Percentiles rank a stretch among this genome's conserved stretches.
Conservation (phyloP, 2,888 invertebrate genomes). For the Melolontha melolontha region DNA sequence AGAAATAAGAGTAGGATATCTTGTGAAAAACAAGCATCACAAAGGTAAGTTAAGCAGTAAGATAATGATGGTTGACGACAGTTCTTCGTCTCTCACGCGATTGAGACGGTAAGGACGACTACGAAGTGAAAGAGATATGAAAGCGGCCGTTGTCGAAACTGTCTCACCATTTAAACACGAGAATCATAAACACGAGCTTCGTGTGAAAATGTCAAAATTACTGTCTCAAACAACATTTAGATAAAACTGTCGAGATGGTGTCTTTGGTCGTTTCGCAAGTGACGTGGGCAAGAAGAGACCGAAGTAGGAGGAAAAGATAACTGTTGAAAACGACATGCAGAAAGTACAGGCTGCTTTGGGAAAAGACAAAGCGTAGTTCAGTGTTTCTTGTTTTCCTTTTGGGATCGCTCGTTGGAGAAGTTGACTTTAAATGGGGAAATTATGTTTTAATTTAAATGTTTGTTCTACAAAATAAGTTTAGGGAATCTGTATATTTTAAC, state of each 20-base stretch:
- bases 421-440: constrained; percentile 5
- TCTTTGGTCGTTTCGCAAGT: neutral
- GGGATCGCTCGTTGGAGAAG: neutral
- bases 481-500: no score
- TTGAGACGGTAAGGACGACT: neutral
- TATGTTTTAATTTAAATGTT: constrained; percentile 15
- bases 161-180: constrained; percentile 9
- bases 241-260: constrained; percentile 24
- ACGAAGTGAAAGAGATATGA: constrained; percentile 21
- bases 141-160: constrained; percentile 14
- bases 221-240: constrained; percentile 14
- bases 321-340: constrained; percentile 20
- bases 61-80: constrained; percentile 5
- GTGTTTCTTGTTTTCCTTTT: constrained; percentile 3
- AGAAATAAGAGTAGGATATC: no score
- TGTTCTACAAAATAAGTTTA: constrained; percentile 1
- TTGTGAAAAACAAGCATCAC: no score
- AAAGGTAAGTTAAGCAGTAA: no score
- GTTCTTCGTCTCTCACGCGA: neutral
- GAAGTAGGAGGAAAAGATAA: neutral
- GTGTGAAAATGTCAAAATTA: constrained; percentile 12
- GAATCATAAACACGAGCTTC: constrained; percentile 14
- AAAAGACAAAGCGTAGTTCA: constrained; percentile 20
- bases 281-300: neutral
- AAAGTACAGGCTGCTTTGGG: neutral